phyloP scores from a whole-genome alignment of 2,113 vertebrate genomes.

The Calidris pugnax region DNA sequence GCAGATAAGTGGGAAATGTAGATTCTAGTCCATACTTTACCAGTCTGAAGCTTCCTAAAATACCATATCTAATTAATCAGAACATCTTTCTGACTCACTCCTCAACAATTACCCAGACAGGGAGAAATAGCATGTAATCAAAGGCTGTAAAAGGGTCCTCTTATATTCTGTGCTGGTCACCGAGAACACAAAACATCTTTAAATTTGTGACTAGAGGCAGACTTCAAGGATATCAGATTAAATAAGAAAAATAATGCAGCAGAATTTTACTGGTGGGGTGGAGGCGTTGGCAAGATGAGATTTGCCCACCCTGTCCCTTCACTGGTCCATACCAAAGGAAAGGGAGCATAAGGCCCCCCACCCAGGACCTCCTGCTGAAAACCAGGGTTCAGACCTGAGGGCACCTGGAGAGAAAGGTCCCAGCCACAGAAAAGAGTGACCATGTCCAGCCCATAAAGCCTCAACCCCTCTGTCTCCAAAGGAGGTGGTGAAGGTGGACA shows the following conservation, averaged over 20 bases:
- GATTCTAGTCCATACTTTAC: constrained; percentile 65
- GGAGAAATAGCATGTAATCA: constrained; percentile 67
- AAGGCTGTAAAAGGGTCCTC: constrained; percentile 54
- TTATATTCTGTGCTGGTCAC: constrained; percentile 18
- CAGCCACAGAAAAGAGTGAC: not conserved
- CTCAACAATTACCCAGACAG: constrained; percentile 68
- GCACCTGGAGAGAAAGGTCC: not conserved
- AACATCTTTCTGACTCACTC: constrained; percentile 65
- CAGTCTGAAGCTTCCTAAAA: constrained; percentile 60
- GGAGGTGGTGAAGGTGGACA: not conserved
- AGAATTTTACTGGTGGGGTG: not conserved
- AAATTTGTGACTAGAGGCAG: constrained; percentile 28
- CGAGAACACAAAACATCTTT: constrained; percentile 39
- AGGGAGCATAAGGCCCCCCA: not conserved
- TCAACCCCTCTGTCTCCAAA: not conserved
- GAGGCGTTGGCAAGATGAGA: not conserved
- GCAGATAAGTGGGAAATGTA: constrained; percentile 66
- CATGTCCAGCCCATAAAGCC: not conserved
- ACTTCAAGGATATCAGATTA: not conserved
- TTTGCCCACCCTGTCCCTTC: not conserved
- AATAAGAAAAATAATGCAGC: not conserved
- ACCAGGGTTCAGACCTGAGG: not conserved
- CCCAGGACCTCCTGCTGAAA: not conserved
- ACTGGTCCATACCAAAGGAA: accelerated
- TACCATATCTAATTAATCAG: constrained; percentile 75